Base-by-base conservation (phyloP, 1,140 invertebrate species). In the Archegozetes longisetosus region DNA sequence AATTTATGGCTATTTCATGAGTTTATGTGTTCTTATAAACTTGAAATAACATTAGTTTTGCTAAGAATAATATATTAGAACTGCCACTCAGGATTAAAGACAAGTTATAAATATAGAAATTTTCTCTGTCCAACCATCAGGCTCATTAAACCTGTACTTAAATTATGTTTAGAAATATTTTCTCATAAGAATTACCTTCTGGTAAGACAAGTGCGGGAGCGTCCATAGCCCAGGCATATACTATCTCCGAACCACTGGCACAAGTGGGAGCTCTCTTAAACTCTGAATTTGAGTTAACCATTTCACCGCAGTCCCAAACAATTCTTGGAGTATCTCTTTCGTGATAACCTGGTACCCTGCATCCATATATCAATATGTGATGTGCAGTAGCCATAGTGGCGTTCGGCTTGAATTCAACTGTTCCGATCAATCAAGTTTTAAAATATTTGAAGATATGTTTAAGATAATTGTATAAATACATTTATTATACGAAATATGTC, bases 161-260 rank as follows among this genome's bases (percentile, higher is more conserved):
- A n/a, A n/a, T n/a, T n/a, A n/a, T n/a, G n/a, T n/a, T n/a, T n/a
- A n/a, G n/a, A n/a, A n/a, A n/a, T n/a, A n/a, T n/a, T n/a, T n/a
- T n/a, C n/a, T n/a, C n/a, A n/a, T n/a, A n/a, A n/a, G n/a, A n/a
- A n/a, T n/a, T n/a, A 40, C 83, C 87, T 59, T 85, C 72, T 0
- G 95, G 95, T 53, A 98, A 71, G 48, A 81, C 72, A 3, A 97
- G 75, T 29, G 78, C 78, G 2, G 91, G 89, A 0, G 95, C 94
- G 73, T 97, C 88, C 68, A 87, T 78, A 2, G 92, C 94, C 94
- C 94, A 98, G 0, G 93, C 93, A 74, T 96, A 98, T 22, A 98
- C 77, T 62, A 97, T 87, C 81, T 91, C 69, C 3, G 69, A 71
- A 0, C 69, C 71, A 12, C 49, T 20, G 14, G 54, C 64, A 54